Conservation (phyloP, 2,797 vertebrate genomes). For the Petrocephalus sullivani region DNA sequence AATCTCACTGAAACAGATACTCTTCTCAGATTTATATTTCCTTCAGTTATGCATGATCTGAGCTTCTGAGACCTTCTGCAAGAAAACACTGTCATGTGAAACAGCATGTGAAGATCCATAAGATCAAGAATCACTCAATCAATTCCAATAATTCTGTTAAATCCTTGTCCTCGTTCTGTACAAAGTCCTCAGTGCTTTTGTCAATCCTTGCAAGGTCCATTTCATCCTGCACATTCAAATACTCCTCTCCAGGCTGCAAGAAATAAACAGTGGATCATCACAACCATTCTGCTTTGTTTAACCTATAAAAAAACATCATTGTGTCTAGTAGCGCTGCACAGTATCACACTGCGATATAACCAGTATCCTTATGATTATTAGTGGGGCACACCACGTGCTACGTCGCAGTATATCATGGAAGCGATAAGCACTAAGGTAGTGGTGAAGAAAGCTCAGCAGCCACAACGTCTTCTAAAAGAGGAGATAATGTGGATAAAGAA, state of each 20-base stretch:
- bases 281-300: background rate
- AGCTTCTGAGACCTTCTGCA: background rate
- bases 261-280: background rate
- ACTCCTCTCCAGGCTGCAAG: background rate
- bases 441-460: background rate
- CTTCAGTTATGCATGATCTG: background rate
- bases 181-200: slow-evolving; percentile 12
- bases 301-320: background rate
- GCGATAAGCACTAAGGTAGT: background rate
- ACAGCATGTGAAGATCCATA: background rate
- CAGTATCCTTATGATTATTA: background rate
- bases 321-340: background rate
- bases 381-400: background rate
- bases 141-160: background rate
- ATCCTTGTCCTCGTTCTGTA: slow-evolving; percentile 4
- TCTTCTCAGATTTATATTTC: background rate
- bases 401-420: background rate
- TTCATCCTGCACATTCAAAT: background rate
- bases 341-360: background rate
- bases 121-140: background rate
- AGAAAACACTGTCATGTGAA: background rate
- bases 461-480: background rate
- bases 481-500: background rate
- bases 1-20: background rate
- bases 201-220: background rate